Conservation (phyloP, 2,797 vertebrate species). For the Oryzias dopingdopingensis region DNA sequence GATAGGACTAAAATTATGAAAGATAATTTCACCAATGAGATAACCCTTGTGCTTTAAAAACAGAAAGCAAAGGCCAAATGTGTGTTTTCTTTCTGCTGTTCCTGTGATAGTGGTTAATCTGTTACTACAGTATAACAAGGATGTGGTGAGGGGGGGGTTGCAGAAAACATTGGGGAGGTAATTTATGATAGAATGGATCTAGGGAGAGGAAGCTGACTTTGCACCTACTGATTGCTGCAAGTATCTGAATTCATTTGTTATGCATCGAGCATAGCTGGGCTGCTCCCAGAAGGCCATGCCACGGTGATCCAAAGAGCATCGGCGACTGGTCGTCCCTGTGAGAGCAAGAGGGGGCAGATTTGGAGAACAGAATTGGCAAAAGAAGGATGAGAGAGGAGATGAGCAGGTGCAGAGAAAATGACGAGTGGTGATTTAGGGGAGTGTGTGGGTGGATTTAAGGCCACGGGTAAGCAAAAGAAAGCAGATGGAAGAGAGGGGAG, state of each 20-base stretch:
- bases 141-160: conserved; percentile 4
- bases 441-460: conserved; percentile 48
- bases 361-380: conserved; percentile 32
- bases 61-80: conserved; percentile 49
- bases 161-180: conserved; percentile 58
- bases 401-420: conserved; percentile 26
- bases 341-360: conserved; percentile 59
- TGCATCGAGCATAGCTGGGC: conserved; percentile 99
- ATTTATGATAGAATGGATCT: conserved; percentile 85
- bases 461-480: conserved; percentile 41
- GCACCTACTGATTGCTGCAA: conserved; percentile 99
- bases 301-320: conserved; percentile 97
- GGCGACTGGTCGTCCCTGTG: conserved; percentile 98
- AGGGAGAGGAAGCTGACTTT: conserved; percentile 89
- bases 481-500: conserved; percentile 46
- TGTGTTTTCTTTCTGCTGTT: conserved; percentile 66
- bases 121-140: conserved; percentile 56
- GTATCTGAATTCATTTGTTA: conserved; percentile 99
- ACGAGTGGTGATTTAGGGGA: background rate
- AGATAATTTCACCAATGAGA: conserved; percentile 31
- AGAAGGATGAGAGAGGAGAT: conserved; percentile 39
- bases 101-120: conserved; percentile 70
- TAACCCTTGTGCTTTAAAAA: conserved; percentile 42
- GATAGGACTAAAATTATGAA: conserved; percentile 34
- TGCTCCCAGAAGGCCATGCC: conserved; percentile 99